A percentile compares a stretch with the other conserved stretches of the same genome.
phyloP scores from a whole-genome alignment of 2,113 vertebrate genomes.

The Pachycephala philippinensis region DNA sequence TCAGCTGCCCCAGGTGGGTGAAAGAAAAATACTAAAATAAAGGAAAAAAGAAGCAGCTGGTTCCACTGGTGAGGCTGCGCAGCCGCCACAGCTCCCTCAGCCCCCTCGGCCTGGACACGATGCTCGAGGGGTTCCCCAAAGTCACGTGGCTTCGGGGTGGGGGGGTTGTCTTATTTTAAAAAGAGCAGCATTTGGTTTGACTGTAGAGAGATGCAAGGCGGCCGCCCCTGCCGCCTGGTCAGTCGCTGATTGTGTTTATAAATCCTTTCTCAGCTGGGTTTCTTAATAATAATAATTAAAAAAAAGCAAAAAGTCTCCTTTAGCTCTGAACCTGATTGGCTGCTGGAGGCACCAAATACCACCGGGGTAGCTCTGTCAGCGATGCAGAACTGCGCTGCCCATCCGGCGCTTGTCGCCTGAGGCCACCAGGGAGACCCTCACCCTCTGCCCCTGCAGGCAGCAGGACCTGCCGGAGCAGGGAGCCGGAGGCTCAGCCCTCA shows the following conservation, averaged over 20 bases:
- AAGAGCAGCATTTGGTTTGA: constrained; percentile 65
- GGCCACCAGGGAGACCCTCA: background rate
- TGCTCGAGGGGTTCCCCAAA: background rate
- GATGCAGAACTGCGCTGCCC: fast-evolving
- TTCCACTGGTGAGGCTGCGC: background rate
- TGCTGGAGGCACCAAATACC: background rate
- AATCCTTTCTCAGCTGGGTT: constrained; percentile 22
- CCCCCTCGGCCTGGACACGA: fast-evolving
- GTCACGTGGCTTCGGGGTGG: fast-evolving
- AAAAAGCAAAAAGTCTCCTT: constrained; percentile 5
- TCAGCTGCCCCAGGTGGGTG: background rate
- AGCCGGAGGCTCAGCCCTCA: constrained; percentile 50
- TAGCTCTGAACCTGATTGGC: constrained; percentile 10
- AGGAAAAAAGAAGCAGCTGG: background rate
- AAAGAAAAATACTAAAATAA: background rate
- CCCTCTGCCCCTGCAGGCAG: background rate
- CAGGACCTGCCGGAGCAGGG: background rate
- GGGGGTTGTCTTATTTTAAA: constrained; percentile 4
- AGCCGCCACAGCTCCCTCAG: background rate
- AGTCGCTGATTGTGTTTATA: background rate
- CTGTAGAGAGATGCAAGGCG: background rate
- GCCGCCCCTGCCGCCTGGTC: background rate
- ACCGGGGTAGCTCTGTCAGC: background rate
- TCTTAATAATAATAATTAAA: background rate
- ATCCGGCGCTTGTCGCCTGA: background rate